These are phyloP conservation scores for Diaperis boleti DNA, from an alignment of 2,888 invertebrate species.

Conservation along the genomic window DNA sequence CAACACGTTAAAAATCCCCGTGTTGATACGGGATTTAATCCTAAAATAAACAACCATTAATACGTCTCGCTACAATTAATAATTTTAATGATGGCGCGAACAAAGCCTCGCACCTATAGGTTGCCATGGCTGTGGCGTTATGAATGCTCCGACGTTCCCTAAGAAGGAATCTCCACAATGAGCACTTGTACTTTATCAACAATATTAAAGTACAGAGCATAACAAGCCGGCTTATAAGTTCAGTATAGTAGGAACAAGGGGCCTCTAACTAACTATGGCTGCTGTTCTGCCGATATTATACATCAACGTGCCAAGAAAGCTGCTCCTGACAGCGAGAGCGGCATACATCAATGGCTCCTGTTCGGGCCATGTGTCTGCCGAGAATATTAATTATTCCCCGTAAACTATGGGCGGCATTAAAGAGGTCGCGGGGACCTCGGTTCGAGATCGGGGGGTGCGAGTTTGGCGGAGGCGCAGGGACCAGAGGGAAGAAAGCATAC, in stretches of 20 bases:
- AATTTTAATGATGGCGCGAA: slow-evolving; percentile 45
- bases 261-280: slow-evolving; percentile 47
- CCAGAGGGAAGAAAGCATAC: slow-evolving; percentile 15
- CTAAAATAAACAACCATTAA: slow-evolving; percentile 42
- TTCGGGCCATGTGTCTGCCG: slow-evolving; percentile 50
- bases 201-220: slow-evolving; percentile 56
- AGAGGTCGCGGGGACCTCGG: slow-evolving; percentile 25
- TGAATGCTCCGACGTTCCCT: slow-evolving; percentile 42
- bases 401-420: slow-evolving; percentile 48
- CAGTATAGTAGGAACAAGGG: slow-evolving; percentile 48
- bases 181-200: slow-evolving; percentile 55
- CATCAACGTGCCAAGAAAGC: slow-evolving; percentile 46
- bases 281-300: slow-evolving; percentile 43
- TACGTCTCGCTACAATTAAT: slow-evolving; percentile 45
- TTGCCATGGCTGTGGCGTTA: slow-evolving; percentile 42
- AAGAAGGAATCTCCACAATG: slow-evolving; percentile 48
- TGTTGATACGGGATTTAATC: slow-evolving; percentile 16
- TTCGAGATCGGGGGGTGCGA: slow-evolving; percentile 1
- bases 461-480: slow-evolving; percentile 40
- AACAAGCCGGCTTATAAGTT: slow-evolving; percentile 51
- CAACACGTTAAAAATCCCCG: slow-evolving; percentile 4
- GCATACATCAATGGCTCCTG: slow-evolving; percentile 54
- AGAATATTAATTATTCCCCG: slow-evolving; percentile 54
- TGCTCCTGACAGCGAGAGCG: slow-evolving; percentile 49
- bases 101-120: slow-evolving; percentile 41